These are phyloP conservation scores for Enteromius mattozi DNA, from an alignment of 2,797 vertebrate species.

Conservation along the genomic window DNA sequence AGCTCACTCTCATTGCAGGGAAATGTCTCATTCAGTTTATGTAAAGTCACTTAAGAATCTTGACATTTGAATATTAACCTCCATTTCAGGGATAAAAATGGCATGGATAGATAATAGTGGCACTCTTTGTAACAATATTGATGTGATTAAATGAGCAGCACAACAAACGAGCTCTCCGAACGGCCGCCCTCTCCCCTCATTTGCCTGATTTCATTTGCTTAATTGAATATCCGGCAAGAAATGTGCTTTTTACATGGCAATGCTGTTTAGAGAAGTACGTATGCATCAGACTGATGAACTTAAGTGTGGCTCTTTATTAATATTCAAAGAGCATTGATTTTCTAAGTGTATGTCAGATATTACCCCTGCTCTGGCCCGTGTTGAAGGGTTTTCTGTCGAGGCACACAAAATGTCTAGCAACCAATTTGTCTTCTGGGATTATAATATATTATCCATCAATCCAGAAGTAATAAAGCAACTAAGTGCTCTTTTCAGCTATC, in stretches of 20 bases:
- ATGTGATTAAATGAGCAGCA: conserved; percentile 53
- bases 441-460: conserved; percentile 53
- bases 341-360: conserved; percentile 17
- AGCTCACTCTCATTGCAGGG: background rate
- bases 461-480: conserved; percentile 30
- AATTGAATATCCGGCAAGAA: conserved; percentile 52
- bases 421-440: conserved; percentile 49
- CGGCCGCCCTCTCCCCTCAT: background rate
- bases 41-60: conserved; percentile 46
- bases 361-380: background rate
- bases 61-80: conserved; percentile 54
- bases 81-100: conserved; percentile 55
- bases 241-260: conserved; percentile 3
- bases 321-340: conserved; percentile 51
- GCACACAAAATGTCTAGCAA: conserved; percentile 43
- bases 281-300: conserved; percentile 21
- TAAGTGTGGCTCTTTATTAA: conserved; percentile 44
- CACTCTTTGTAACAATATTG: conserved; percentile 54
- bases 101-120: conserved; percentile 54
- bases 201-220: conserved; percentile 53
- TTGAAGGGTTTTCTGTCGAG: conserved; percentile 28
- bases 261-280: background rate
- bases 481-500: conserved; percentile 25
- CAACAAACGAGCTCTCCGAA: conserved; percentile 13
- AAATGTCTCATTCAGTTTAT: background rate